phyloP scores from a whole-genome alignment of 2,797 vertebrate species.

The Clarias laeviceps region DNA sequence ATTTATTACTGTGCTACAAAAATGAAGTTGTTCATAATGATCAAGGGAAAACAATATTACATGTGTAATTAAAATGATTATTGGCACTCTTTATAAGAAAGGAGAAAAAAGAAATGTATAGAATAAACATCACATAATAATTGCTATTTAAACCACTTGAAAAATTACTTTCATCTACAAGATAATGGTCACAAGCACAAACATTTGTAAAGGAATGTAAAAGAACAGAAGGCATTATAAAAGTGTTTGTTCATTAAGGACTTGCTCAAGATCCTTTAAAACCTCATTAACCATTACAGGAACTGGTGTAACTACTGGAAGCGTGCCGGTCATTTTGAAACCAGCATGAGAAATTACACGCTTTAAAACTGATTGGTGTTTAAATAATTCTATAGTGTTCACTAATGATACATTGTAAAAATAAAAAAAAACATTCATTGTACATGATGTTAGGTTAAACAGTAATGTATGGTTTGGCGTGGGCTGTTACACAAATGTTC shows the following conservation, averaged over 20 bases:
- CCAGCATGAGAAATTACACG: background rate
- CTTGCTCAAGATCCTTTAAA: background rate
- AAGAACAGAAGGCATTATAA: background rate
- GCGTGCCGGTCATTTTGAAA: background rate
- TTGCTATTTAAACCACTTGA: background rate
- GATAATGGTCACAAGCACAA: background rate
- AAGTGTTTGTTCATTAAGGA: background rate
- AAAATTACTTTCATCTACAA: background rate
- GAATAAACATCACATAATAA: background rate
- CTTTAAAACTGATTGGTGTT: background rate
- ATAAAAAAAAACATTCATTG: background rate
- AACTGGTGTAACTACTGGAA: background rate
- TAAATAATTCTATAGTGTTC: background rate
- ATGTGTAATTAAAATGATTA: background rate
- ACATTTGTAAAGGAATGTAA: background rate
- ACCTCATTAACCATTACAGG: background rate
- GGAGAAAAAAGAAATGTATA: background rate
- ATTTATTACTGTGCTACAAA: background rate
- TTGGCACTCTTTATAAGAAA: background rate
- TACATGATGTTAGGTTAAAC: background rate
- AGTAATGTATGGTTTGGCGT: background rate
- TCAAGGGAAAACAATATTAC: background rate
- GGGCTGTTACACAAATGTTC: background rate
- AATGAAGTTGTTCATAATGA: background rate
- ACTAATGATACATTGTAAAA: background rate